Evolutionary conservation across 2,113 vertebrate species (phyloP).

Genomic region (Ictidomys tridecemlineatus): DNA sequence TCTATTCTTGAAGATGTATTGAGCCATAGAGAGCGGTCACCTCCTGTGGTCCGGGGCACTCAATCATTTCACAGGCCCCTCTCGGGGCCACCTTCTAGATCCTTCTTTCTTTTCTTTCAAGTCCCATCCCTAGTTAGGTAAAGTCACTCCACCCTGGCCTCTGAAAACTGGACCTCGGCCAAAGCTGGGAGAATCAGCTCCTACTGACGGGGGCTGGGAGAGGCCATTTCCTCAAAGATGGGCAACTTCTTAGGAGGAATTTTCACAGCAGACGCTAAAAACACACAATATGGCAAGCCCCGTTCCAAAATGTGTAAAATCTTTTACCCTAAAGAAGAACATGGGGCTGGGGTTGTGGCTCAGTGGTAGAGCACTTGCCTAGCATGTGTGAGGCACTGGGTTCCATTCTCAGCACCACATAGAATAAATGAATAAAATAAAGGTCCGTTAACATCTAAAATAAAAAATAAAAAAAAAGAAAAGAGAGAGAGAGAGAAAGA

Average conservation of each 20-base stretch:
- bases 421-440: too few species aligned
- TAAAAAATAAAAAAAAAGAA: too few species aligned
- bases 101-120: neutral
- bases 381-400: too few species aligned
- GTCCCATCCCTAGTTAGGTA: neutral
- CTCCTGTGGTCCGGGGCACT: too few species aligned
- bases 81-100: neutral
- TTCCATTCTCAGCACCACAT: too few species aligned
- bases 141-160: neutral
- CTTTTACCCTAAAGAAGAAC: neutral
- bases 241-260: neutral
- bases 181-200: neutral
- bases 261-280: neutral
- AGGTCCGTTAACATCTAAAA: too few species aligned
- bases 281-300: neutral
- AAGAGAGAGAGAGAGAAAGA: neutral
- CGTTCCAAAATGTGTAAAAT: neutral
- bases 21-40: neutral
- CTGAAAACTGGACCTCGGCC: neutral
- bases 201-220: accelerated
- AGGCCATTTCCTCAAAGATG: neutral
- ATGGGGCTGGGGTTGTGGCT: too few species aligned
- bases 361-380: too few species aligned
- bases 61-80: neutral
- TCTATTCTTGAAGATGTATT: neutral